A percentile compares a stretch with the other conserved stretches of the same genome.
phyloP scores from a whole-genome alignment of 2,888 invertebrate genomes.

The Ferrisia virgata region DNA sequence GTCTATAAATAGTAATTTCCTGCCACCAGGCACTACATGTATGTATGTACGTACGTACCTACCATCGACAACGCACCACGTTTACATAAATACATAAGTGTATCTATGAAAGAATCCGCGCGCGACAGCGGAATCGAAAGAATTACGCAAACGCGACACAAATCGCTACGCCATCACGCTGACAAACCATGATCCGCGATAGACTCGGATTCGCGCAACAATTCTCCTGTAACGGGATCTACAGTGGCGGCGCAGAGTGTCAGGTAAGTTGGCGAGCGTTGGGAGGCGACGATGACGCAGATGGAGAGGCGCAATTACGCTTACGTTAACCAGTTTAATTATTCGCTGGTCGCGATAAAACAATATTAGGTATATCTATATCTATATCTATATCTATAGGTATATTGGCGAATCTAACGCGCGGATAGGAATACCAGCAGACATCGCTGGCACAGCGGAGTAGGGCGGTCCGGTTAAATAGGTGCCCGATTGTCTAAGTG shows the following conservation, averaged over 20 bases:
- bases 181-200: background rate
- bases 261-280: background rate
- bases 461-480: background rate
- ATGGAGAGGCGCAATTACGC: background rate
- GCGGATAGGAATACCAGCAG: too few relatives aligned
- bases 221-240: background rate
- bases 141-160: background rate
- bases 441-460: background rate
- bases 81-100: background rate
- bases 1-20: background rate
- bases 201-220: background rate
- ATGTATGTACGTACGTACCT: too few relatives aligned
- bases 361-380: too few relatives aligned
- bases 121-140: background rate
- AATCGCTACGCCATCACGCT: background rate
- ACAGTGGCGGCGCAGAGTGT: too few relatives aligned
- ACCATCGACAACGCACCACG: background rate
- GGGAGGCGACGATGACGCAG: too few relatives aligned
- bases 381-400: too few relatives aligned
- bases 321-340: conserved; percentile 11
- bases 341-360: background rate
- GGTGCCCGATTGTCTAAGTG: conserved; percentile 30
- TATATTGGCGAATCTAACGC: background rate
- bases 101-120: background rate
- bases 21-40: background rate